Evolutionary conservation across 2,888 invertebrate species (phyloP), one percentile per base, ranked within the genome.

Genomic region (Anagyrus pseudococci): DNA sequence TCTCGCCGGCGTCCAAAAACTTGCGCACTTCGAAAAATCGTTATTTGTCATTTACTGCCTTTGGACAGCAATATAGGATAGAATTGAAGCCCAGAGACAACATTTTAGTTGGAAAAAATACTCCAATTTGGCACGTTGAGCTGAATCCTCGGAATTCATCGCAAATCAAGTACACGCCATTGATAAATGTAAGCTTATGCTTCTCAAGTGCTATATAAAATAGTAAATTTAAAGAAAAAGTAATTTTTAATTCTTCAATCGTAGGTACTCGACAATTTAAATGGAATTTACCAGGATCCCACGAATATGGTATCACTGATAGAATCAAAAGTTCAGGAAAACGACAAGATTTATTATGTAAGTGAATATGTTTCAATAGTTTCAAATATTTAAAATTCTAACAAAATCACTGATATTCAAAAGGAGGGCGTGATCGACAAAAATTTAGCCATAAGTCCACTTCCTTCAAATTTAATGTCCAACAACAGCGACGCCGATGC

Each of bases 21-120:
- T n/a, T n/a, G n/a, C n/a, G n/a, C n/a, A n/a, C 53, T 3, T 33
- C 48, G 2, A 19, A 52, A 40, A 47, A 55, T 52, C 49, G 62
- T 4, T 8, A 56, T 40, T 56, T 66, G 47, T 66, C 66, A n/a
- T 58, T 66, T 56, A 47, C 40, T n/a, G 66, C 62, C 4, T 66
- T 66, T 44, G 62, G 62, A 15, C 17, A 44, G 29, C 26, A 48
- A 6, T 66, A 66, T 26, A 26, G 62, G 10, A 33, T 66, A 17
- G 29, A 52, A 19, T 53, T 66, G 33, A 55, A 58, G 20, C 56
- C 13, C 1, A 52, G 62, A n/a, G 66, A 66, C 26, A 20, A 59
- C 37, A 54, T 66, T 19, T 53, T 66, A 37, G n/a, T 66, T 25
- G 66, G 66, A 33, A 62, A 58, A 62, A 58, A 66, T 47, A 66